A percentile compares a stretch with the other conserved stretches of the same genome.
These are phyloP conservation scores for Apostichopus parvimensis DNA, from an alignment of 35 echinoderm and acorn worm genomes.

Conservation along the genomic window DNA sequence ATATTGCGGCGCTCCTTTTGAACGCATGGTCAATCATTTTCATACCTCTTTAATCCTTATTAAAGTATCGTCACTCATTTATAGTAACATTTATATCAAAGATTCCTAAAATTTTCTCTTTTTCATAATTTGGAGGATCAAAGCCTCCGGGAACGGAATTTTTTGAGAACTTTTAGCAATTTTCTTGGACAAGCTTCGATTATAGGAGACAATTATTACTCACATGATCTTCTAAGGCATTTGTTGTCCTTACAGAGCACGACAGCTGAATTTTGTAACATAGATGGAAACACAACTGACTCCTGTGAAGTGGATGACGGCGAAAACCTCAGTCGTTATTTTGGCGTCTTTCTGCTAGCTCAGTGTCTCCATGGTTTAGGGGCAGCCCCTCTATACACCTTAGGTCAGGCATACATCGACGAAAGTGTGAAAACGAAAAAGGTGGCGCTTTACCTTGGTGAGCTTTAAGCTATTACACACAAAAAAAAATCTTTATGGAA, in stretches of 20 bases:
- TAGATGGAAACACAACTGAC: not conserved
- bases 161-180: no score
- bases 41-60: no score
- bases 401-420: constrained; percentile 64
- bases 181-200: no score
- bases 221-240: no score
- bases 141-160: no score
- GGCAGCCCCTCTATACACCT: constrained; percentile 65
- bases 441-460: constrained; percentile 56
- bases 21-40: no score
- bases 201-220: no score
- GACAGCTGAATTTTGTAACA: constrained; percentile 16
- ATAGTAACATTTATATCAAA: no score
- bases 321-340: constrained; percentile 51
- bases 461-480: not conserved
- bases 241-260: constrained; percentile 5
- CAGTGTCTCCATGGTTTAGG: constrained; percentile 65
- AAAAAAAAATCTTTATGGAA: not conserved
- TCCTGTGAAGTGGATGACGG: not conserved
- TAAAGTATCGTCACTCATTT: no score
- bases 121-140: no score
- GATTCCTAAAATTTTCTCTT: no score
- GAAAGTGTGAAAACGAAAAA: constrained; percentile 62
- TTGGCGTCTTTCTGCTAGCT: constrained; percentile 61
- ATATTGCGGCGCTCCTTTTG: no score